Evolutionary conservation across 92 coral and sea anemone genomes (phyloP).

Genomic region (Zoanthus gigantus): DNA sequence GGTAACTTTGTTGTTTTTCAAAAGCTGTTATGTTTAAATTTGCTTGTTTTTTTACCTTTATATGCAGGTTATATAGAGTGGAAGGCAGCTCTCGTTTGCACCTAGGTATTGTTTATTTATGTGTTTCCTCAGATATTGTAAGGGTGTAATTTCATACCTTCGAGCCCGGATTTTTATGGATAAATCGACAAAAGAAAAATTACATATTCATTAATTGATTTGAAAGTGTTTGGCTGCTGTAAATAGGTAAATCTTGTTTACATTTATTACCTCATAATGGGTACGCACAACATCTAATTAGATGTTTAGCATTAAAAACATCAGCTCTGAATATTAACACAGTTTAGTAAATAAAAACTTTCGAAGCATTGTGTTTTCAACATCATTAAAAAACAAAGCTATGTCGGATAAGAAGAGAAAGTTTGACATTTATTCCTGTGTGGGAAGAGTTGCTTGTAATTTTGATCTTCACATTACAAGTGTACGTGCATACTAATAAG

Average conservation of each 20-base stretch:
- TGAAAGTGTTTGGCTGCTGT: neutral
- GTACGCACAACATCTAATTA: neutral
- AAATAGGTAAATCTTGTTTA: neutral
- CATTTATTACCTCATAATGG: neutral
- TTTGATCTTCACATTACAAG: too few relatives aligned
- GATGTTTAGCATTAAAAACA: neutral
- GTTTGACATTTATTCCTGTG: too few relatives aligned
- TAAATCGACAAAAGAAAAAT: neutral
- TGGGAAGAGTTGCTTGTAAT: too few relatives aligned
- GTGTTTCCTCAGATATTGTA: neutral
- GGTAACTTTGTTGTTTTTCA: neutral
- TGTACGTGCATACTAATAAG: too few relatives aligned
- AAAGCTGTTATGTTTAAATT: neutral
- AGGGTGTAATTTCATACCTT: neutral
- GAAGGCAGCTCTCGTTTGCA: neutral
- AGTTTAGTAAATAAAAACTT: too few relatives aligned
- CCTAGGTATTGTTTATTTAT: neutral
- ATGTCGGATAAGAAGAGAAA: too few relatives aligned
- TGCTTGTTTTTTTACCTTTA: neutral
- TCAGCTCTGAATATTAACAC: neutral
- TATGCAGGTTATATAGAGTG: neutral
- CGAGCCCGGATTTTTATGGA: neutral
- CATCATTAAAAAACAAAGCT: too few relatives aligned
- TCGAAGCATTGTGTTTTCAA: too few relatives aligned
- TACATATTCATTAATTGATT: neutral